These are phyloP conservation scores for Silurus lanzhouensis DNA, from an alignment of 2,797 vertebrate genomes.

Conservation along the genomic window DNA sequence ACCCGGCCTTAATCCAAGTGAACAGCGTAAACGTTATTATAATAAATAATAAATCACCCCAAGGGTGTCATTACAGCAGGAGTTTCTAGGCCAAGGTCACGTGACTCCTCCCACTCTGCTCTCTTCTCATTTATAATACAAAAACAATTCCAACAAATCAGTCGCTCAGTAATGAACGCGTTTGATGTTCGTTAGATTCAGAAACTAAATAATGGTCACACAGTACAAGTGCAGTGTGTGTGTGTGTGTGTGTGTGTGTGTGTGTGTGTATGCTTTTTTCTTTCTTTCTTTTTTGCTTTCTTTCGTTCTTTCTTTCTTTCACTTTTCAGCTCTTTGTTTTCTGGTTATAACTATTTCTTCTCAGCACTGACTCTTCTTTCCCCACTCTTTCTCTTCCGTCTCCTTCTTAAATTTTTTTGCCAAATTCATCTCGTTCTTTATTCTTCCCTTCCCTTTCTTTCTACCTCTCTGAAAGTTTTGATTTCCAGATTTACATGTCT, in stretches of 20 bases:
- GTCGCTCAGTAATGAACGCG: slow-evolving; percentile 58
- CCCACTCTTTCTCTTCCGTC: too few relatives aligned
- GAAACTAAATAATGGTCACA: slow-evolving; percentile 67
- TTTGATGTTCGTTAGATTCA: slow-evolving; percentile 73
- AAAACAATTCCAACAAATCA: slow-evolving; percentile 45
- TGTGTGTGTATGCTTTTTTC: neutral
- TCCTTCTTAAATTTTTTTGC: neutral
- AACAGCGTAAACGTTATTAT: slow-evolving; percentile 1
- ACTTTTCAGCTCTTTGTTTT: neutral
- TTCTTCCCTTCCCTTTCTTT: too few relatives aligned
- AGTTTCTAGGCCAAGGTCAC: neutral
- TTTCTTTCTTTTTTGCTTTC: neutral
- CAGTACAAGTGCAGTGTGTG: slow-evolving; percentile 22
- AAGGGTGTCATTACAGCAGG: slow-evolving; percentile 1
- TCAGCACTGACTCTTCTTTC: neutral
- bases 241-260: slow-evolving; percentile 23
- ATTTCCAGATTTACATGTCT: too few relatives aligned
- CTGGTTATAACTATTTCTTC: neutral
- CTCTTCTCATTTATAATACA: neutral
- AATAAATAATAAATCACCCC: slow-evolving; percentile 10
- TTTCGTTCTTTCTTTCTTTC: neutral
- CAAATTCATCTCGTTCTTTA: too few relatives aligned
- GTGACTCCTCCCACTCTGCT: too few relatives aligned
- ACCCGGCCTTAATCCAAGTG: neutral
- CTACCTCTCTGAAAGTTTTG: too few relatives aligned